Evolutionary conservation across 2,888 invertebrate species (phyloP).

Genomic region (Platerodrilus igneus): DNA sequence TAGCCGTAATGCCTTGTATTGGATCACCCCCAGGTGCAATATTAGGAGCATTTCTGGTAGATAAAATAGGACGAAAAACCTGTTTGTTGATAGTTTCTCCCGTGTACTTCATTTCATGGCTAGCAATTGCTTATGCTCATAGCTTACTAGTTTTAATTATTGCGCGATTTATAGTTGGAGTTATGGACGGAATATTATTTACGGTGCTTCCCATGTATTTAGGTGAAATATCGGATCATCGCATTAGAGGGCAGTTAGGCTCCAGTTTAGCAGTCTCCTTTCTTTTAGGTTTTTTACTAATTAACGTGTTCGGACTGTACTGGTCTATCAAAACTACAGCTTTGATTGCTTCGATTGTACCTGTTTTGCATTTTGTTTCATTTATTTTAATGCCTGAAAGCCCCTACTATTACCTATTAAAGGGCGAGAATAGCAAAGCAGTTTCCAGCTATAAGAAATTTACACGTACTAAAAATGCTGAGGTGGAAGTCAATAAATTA

Average conservation of each 20-base stretch:
- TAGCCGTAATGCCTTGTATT: conserved; percentile 26
- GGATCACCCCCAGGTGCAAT: conserved; percentile 17
- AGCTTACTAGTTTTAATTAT: conserved; percentile 11
- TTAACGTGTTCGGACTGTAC: too few species aligned
- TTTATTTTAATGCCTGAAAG: too few species aligned
- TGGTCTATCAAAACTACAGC: too few species aligned
- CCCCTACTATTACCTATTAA: too few species aligned
- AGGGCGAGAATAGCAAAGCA: too few species aligned
- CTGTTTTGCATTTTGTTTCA: too few species aligned
- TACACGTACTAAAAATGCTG: too few species aligned
- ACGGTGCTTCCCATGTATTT: conserved; percentile 28
- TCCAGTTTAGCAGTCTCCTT: conserved; percentile 23
- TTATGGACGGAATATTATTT: conserved; percentile 29
- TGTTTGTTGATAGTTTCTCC: conserved; percentile 34
- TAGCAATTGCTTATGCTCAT: conserved; percentile 28
- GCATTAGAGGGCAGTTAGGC: conserved; percentile 26
- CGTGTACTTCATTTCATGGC: conserved; percentile 32
- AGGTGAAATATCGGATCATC: conserved; percentile 28
- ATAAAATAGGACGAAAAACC: conserved; percentile 34
- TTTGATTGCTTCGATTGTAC: too few species aligned
- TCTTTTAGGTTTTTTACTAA: conserved; percentile 16
- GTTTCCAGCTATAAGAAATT: too few species aligned
- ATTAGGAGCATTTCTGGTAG: conserved; percentile 26
- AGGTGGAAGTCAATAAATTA: too few species aligned
- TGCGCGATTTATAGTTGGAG: conserved; percentile 21